These are phyloP conservation scores for Hemiprocne comata DNA, from an alignment of 2,113 vertebrate species.

Conservation along the genomic window DNA sequence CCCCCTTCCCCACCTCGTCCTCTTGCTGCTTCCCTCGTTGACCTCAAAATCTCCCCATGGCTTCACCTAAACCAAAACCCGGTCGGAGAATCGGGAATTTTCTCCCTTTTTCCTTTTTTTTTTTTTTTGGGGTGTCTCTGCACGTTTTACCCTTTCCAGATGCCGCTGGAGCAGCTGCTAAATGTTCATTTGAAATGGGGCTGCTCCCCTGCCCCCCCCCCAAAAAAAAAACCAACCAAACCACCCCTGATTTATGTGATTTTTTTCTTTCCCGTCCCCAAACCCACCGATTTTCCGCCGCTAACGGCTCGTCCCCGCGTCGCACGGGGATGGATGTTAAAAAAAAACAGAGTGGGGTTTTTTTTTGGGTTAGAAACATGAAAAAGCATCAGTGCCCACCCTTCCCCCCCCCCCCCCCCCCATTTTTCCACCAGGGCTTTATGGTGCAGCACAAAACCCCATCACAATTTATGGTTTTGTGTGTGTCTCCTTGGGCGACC, in stretches of 20 bases:
- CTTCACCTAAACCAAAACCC: neutral
- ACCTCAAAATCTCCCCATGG: neutral
- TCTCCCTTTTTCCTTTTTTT: neutral
- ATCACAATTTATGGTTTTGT: no score
- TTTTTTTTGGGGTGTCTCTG: neutral
- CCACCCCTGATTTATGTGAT: no score
- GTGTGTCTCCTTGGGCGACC: neutral
- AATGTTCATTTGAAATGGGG: neutral
- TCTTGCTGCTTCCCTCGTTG: neutral
- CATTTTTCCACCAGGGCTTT: neutral
- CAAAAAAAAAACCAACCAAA: no score
- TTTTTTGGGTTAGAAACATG: neutral
- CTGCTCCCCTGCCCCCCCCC: neutral
- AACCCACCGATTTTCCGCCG: neutral
- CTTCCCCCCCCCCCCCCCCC: neutral
- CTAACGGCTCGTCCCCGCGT: neutral
- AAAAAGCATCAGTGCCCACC: neutral
- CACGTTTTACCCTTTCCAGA: neutral
- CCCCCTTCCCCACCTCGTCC: neutral
- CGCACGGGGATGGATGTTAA: neutral
- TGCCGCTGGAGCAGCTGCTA: neutral
- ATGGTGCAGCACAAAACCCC: neutral
- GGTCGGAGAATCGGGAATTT: neutral
- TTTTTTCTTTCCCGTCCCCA: accelerated
- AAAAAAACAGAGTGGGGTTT: neutral